Evolutionary conservation across 2,888 invertebrate species (phyloP).

Genomic region (Nineta flava): DNA sequence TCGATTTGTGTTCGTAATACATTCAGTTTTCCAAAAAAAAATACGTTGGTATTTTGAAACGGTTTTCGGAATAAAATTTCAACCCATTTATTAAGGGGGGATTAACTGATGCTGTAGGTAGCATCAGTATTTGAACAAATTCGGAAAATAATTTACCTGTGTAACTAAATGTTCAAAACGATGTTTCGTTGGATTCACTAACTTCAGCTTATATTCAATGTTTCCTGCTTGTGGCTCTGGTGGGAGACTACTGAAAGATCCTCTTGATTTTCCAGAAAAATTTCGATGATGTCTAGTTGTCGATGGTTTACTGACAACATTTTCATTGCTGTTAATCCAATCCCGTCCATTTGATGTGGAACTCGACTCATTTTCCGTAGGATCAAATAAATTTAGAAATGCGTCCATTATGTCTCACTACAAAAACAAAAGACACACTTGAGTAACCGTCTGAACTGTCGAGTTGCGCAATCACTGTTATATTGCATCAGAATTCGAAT

Average conservation of each 20-base stretch:
- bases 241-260: conserved; percentile 47
- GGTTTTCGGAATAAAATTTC: no score
- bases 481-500: no score
- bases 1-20: no score
- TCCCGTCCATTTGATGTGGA: conserved; percentile 24
- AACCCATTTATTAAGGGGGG: no score
- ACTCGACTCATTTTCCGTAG: conserved; percentile 32
- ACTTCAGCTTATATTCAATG: conserved; percentile 89
- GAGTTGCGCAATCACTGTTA: no score
- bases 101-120: no score
- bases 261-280: background rate
- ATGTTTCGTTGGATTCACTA: conserved; percentile 80
- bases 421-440: no score
- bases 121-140: no score
- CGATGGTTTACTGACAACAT: conserved; percentile 22
- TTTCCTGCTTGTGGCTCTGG: conserved; percentile 91
- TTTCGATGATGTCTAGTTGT: background rate
- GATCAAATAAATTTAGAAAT: conserved; percentile 68
- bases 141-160: conserved; percentile 39
- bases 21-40: no score
- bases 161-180: conserved; percentile 93
- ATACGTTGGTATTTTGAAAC: no score
- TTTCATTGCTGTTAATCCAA: conserved; percentile 30
- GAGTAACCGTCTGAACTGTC: no score
- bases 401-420: conserved; percentile 47